Evolutionary conservation across 2,888 invertebrate genomes (phyloP).

Genomic region (Lycaena phlaeas): DNA sequence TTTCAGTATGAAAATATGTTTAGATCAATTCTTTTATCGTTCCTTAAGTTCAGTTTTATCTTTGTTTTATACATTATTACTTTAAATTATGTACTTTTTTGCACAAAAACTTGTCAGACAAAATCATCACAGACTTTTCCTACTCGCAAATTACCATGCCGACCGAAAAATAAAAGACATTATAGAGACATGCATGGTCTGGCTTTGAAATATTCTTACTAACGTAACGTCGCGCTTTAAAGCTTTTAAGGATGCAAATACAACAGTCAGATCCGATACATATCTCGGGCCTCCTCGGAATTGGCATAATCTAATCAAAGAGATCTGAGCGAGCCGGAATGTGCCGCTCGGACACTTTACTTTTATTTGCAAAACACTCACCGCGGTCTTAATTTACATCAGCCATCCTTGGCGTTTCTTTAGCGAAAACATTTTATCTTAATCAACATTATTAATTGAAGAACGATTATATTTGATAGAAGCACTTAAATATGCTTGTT

Average conservation of each 20-base stretch:
- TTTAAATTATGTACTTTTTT: no score
- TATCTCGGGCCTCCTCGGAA: slow-evolving; percentile 16
- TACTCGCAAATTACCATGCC: no score
- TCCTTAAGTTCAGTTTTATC: no score
- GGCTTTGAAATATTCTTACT: no score
- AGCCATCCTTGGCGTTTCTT: slow-evolving; percentile 13
- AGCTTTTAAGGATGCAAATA: slow-evolving; percentile 6
- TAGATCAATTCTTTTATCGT: no score
- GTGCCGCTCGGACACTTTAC: slow-evolving; percentile 17
- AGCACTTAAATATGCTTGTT: no score
- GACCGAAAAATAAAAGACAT: no score
- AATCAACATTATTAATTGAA: neutral
- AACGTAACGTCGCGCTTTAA: neutral
- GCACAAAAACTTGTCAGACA: no score
- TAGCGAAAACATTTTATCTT: slow-evolving; percentile 1
- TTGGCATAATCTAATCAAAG: slow-evolving; percentile 24
- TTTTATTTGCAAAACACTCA: slow-evolving; percentile 14
- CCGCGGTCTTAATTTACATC: slow-evolving; percentile 15
- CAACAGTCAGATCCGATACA: slow-evolving; percentile 12
- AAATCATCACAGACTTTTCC: no score
- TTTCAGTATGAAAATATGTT: no score
- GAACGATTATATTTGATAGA: neutral
- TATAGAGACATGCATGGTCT: no score
- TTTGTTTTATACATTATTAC: no score
- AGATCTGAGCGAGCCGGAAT: slow-evolving; percentile 15